A percentile compares a stretch with the other conserved stretches of the same genome.
Conservation (phyloP, 2,888 invertebrate species). For the Stictocephala bisonia region DNA sequence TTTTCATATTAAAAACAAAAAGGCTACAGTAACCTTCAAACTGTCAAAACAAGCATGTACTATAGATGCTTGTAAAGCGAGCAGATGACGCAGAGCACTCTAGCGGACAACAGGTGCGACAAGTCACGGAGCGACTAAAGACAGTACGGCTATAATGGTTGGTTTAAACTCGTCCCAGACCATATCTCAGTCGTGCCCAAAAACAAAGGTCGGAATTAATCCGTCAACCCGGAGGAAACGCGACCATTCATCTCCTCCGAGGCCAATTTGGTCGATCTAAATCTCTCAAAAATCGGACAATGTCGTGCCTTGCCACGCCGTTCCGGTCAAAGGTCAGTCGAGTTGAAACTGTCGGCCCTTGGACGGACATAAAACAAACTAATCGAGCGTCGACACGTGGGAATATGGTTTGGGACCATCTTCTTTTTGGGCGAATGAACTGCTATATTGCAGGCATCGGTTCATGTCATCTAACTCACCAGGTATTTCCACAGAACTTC, state of each 20-base stretch:
- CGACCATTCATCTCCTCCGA: conserved; percentile 22
- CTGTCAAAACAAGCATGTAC: too few relatives aligned
- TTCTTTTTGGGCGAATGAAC: too few relatives aligned
- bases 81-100: too few relatives aligned
- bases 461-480: too few relatives aligned
- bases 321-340: background rate
- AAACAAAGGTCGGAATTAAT: conserved; percentile 41
- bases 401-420: too few relatives aligned
- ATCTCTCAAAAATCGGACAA: conserved; percentile 15
- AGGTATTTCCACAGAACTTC: too few relatives aligned
- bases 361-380: background rate
- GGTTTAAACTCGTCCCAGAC: too few relatives aligned
- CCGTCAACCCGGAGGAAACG: conserved; percentile 26
- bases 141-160: conserved; percentile 2
- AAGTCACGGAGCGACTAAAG: conserved; percentile 26
- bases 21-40: too few relatives aligned
- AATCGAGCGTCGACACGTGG: background rate
- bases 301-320: background rate
- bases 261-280: conserved; percentile 32
- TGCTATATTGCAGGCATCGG: too few relatives aligned
- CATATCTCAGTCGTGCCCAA: too few relatives aligned
- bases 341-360: background rate
- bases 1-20: too few relatives aligned
- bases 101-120: conserved; percentile 32
- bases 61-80: too few relatives aligned